These are phyloP conservation scores for Hydrophis major DNA, from an alignment of 2,797 vertebrate genomes.

Conservation along the genomic window DNA sequence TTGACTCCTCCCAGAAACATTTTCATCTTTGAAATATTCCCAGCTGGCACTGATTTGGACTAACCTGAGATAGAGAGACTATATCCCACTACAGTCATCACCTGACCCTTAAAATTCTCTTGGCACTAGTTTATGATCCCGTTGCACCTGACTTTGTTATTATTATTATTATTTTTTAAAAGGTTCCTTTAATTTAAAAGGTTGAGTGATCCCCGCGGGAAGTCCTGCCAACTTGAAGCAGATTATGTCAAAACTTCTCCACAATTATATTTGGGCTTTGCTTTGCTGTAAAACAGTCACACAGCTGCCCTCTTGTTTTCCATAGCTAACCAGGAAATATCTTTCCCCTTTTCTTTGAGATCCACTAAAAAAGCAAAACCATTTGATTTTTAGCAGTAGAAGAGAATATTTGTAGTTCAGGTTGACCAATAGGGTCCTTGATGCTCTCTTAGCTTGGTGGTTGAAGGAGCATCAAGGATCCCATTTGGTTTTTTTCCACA, in stretches of 20 bases:
- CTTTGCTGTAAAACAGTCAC: background rate
- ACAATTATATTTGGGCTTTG: background rate
- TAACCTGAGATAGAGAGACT: background rate
- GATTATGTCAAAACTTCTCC: background rate
- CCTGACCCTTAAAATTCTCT: background rate
- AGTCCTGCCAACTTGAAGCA: background rate
- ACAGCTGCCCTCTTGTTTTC: background rate
- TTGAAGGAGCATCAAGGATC: background rate
- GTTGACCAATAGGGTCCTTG: background rate
- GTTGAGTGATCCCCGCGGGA: background rate
- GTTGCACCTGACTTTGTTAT: background rate
- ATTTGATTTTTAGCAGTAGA: background rate
- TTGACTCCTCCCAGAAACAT: background rate
- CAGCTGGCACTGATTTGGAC: background rate
- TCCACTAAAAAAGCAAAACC: background rate
- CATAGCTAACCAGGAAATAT: background rate
- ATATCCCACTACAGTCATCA: background rate
- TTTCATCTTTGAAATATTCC: background rate
- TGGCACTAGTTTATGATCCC: background rate
- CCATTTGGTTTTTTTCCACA: background rate
- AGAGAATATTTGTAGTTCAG: background rate
- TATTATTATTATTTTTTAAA: background rate
- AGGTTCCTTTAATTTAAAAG: background rate
- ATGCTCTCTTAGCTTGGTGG: background rate
- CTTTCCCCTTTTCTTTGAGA: background rate